Evolutionary conservation across 2,113 vertebrate species (phyloP).

Genomic region (Silurus meridionalis): DNA sequence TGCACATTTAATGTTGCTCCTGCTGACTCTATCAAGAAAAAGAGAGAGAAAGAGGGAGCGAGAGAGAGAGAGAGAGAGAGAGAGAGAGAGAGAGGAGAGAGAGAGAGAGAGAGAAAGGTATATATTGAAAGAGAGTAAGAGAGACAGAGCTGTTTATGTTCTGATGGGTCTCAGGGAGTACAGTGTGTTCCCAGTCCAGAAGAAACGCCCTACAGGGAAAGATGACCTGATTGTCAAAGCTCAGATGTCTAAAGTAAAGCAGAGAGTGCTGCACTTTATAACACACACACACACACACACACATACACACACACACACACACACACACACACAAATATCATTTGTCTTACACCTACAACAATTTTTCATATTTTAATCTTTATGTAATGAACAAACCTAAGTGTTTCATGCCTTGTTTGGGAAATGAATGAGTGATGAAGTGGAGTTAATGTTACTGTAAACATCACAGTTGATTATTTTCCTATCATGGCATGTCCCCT

Average conservation of each 20-base stretch:
- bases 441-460: neutral
- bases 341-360: neutral
- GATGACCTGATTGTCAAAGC: conserved; percentile 7
- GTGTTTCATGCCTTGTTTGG: neutral
- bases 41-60: neutral
- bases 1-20: conserved; percentile 1
- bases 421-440: neutral
- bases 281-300: conserved; percentile 15
- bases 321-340: neutral
- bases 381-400: neutral
- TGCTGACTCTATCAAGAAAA: conserved; percentile 22
- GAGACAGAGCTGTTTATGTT: conserved; percentile 43
- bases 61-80: conserved; percentile 21
- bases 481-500: neutral
- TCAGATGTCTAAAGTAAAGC: neutral
- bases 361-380: neutral
- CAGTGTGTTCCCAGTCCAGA: conserved; percentile 23
- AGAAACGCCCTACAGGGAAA: conserved; percentile 15
- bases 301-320: conserved; percentile 15
- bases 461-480: neutral
- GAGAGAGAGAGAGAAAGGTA: conserved; percentile 40
- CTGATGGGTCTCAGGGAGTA: conserved; percentile 28
- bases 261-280: neutral
- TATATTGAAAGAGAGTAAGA: conserved; percentile 43
- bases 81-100: conserved; percentile 46